Evolutionary conservation across 2,888 invertebrate genomes (phyloP), one percentile per base, ranked within the genome.

Genomic region (Argynnis bischoffii): DNA sequence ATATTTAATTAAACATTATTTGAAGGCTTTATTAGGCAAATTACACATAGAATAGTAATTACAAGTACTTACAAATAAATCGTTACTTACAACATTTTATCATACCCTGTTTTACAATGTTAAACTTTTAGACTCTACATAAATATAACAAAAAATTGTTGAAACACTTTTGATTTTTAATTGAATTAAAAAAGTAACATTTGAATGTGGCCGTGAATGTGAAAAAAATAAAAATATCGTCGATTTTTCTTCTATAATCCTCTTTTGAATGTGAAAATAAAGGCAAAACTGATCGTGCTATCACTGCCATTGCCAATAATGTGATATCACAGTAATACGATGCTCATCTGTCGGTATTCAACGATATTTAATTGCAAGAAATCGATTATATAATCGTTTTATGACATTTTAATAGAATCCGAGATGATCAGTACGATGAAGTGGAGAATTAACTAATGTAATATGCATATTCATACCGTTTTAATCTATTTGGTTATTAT

Each of bases 251-350:
- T 35, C 11, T 8, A 8, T 11, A 41, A 41, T 8, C 35, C 35
- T 41, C 35, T 41, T 41, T n/a, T 26, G 2, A n/a, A 8, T 21
- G 31, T 8, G 6, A 53, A 55, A 35, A 31, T 26, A 46, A 60
- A 60, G 67, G 51, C 69, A 67, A 72, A 69, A 72, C 64, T 66
- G 69, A 70, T 72, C 63, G 63, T 63, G 66, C 55, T 61, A 63
- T 63, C 64, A 68, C 67, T 68, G 71, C 68, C 69, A 71, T 64
- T 59, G 60, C 55, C 35, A 55, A 64, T 60, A 55, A n/a, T 64
- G 65, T 59, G 67, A 67, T 60, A 41, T 66, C 56, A 63, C 70
- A 69, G 72, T 72, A 70, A 68, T 66, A 66, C 63, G 47, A 47
- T 21, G 63, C 69, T 69, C 71, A 69, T 61, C 21, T 65, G 57